These are phyloP conservation scores for Bruchidius siliquastri DNA, from an alignment of 2,888 invertebrate genomes.

Conservation along the genomic window DNA sequence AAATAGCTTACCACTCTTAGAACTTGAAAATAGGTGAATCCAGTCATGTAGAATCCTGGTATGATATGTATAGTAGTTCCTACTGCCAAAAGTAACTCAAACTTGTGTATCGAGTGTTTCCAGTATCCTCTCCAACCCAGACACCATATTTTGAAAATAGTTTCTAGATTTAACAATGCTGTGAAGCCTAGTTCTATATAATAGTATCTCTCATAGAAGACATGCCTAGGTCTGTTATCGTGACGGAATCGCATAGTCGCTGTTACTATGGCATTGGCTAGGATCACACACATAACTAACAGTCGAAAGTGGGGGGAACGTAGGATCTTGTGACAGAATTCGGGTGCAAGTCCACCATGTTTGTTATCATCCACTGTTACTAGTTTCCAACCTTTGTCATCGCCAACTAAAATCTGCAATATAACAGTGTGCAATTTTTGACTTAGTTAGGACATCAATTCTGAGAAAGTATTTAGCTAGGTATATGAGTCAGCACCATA, in stretches of 20 bases:
- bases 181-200: slow-evolving; percentile 95
- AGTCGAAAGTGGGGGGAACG: slow-evolving; percentile 90
- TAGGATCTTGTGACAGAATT: slow-evolving; percentile 77
- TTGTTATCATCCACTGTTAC: slow-evolving; percentile 96
- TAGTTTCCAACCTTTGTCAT: slow-evolving; percentile 93
- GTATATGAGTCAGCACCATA: too few relatives aligned
- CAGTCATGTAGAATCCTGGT: slow-evolving; percentile 86
- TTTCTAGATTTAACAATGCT: slow-evolving; percentile 88
- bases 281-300: slow-evolving; percentile 88
- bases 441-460: too few relatives aligned
- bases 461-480: slow-evolving; percentile 4
- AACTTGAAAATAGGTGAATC: slow-evolving; percentile 95
- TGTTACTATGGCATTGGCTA: slow-evolving; percentile 93
- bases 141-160: slow-evolving; percentile 95
- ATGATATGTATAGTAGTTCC: slow-evolving; percentile 93
- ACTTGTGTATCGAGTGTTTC: slow-evolving; percentile 95
- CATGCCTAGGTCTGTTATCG: slow-evolving; percentile 74
- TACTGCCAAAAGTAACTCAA: slow-evolving; percentile 87
- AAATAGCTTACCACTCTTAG: slow-evolving; percentile 13
- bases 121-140: slow-evolving; percentile 93
- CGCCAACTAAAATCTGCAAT: slow-evolving; percentile 76
- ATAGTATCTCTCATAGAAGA: slow-evolving; percentile 87
- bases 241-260: slow-evolving; percentile 95
- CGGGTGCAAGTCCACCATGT: slow-evolving; percentile 81
- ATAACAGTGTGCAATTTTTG: too few relatives aligned